These are phyloP conservation scores for Scaptomyza caliginosa DNA, from an alignment of 2,888 invertebrate species.

Conservation along the genomic window DNA sequence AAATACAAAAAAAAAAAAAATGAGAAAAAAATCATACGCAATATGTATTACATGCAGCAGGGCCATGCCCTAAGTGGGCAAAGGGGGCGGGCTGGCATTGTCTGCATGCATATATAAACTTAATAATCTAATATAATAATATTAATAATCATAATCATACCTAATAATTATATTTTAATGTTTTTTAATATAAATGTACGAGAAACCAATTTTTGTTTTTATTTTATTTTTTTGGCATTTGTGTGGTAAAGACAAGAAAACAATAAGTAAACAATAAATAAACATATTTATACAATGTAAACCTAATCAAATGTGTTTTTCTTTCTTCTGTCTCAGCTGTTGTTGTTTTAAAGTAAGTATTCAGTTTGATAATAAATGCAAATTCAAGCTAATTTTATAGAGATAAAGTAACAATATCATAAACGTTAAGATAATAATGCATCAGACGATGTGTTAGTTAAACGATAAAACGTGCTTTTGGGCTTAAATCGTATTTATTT, in stretches of 20 bases:
- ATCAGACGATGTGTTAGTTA: constrained; percentile 7
- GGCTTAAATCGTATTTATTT: constrained; percentile 4
- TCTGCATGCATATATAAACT: constrained; percentile 46
- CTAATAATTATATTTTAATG: constrained; percentile 51
- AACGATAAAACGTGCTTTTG: constrained; percentile 16
- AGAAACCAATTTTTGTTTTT: constrained; percentile 44
- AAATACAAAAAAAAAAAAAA: constrained; percentile 33
- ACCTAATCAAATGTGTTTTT: neutral
- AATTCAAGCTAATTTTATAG: neutral
- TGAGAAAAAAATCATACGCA: constrained; percentile 31
- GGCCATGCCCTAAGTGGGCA: constrained; percentile 46
- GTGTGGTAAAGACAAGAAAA: constrained; percentile 67
- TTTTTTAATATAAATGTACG: constrained; percentile 61
- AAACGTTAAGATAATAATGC: neutral
- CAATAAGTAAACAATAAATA: constrained; percentile 74
- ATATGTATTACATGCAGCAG: constrained; percentile 66
- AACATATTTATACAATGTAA: constrained; percentile 77
- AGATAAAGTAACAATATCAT: neutral
- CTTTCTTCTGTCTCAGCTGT: neutral
- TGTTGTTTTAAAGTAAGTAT: neutral
- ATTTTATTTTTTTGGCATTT: constrained; percentile 56
- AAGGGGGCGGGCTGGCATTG: constrained; percentile 31
- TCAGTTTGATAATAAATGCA: neutral
- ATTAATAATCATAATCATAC: constrained; percentile 18
- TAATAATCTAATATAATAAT: constrained; percentile 18